A percentile compares a stretch with the other conserved stretches of the same genome.
phyloP scores from a whole-genome alignment of 2,113 vertebrate genomes.

The Cranoglanis bouderius region DNA sequence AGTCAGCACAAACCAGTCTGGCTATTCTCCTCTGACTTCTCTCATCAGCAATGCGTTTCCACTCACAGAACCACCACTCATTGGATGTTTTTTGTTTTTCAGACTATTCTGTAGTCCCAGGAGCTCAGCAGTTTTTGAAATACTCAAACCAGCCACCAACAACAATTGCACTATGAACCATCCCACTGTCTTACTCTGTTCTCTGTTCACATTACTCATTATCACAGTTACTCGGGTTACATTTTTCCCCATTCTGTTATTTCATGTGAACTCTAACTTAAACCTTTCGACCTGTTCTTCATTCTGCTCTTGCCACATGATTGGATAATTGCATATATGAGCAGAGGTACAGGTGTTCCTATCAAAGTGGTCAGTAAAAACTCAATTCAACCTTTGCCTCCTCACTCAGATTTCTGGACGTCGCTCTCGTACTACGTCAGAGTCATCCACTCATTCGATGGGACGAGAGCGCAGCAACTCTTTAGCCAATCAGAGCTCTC shows the following conservation, averaged over 20 bases:
- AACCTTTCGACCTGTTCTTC: neutral
- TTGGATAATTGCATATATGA: neutral
- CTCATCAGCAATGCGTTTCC: neutral
- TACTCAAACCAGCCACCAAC: neutral
- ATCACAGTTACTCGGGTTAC: neutral
- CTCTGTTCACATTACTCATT: neutral
- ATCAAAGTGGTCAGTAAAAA: neutral
- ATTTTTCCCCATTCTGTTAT: neutral
- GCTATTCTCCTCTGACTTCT: neutral
- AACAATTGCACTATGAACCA: neutral
- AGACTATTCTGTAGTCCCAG: neutral
- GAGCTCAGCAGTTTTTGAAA: neutral
- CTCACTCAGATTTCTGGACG: slow-evolving; percentile 71
- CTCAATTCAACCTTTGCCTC: neutral
- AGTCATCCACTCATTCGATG: slow-evolving; percentile 79
- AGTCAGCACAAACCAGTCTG: neutral
- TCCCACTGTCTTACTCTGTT: neutral
- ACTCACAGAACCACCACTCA: neutral
- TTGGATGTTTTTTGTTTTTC: neutral
- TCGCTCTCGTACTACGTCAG: slow-evolving; percentile 79
- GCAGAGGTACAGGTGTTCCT: neutral
- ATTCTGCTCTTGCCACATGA: neutral
- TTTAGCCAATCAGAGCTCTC: slow-evolving; percentile 69
- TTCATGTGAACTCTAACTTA: neutral
- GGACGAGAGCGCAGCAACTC: slow-evolving; percentile 79